A percentile compares a stretch with the other conserved stretches of the same genome.
These are phyloP conservation scores for Heterodera schachtii DNA, from an alignment of 1,140 invertebrate genomes.

Conservation along the genomic window DNA sequence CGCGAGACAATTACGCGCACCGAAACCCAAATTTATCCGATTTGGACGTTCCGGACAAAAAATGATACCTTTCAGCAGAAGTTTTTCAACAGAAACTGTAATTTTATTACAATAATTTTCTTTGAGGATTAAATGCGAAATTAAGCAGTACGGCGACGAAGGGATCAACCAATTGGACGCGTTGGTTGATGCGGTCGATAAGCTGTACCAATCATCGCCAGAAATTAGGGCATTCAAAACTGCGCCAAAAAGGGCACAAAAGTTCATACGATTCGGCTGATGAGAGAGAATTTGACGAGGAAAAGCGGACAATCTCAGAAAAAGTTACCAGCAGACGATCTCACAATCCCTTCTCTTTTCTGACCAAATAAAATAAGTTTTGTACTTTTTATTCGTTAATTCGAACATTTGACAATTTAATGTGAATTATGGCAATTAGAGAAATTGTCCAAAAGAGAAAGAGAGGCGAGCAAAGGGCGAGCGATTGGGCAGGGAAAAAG, in stretches of 20 bases:
- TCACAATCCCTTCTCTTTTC: background rate
- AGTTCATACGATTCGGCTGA: slow-evolving; percentile 41
- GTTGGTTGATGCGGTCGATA: slow-evolving; percentile 19
- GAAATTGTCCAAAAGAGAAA: slow-evolving; percentile 26
- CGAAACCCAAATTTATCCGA: slow-evolving; percentile 47
- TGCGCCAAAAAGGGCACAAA: slow-evolving; percentile 37
- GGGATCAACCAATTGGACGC: slow-evolving; percentile 15
- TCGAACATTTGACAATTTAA: background rate
- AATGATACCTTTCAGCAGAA: slow-evolving; percentile 48
- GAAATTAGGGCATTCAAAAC: slow-evolving; percentile 23
- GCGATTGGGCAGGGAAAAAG: slow-evolving; percentile 26
- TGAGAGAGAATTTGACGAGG: background rate
- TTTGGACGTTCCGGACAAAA: slow-evolving; percentile 42
- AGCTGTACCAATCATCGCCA: slow-evolving; percentile 3
- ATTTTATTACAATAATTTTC: slow-evolving; percentile 7
- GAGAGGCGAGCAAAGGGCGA: slow-evolving; percentile 19
- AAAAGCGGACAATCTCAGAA: background rate
- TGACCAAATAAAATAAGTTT: background rate
- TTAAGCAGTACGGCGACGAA: background rate
- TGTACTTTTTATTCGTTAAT: background rate
- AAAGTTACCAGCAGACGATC: background rate
- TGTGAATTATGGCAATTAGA: slow-evolving; percentile 11
- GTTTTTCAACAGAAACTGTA: background rate
- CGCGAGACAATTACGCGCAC: slow-evolving; percentile 34
- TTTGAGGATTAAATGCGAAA: background rate